Evolutionary conservation across 2,113 vertebrate species (phyloP).

Genomic region (Asarcornis scutulata): DNA sequence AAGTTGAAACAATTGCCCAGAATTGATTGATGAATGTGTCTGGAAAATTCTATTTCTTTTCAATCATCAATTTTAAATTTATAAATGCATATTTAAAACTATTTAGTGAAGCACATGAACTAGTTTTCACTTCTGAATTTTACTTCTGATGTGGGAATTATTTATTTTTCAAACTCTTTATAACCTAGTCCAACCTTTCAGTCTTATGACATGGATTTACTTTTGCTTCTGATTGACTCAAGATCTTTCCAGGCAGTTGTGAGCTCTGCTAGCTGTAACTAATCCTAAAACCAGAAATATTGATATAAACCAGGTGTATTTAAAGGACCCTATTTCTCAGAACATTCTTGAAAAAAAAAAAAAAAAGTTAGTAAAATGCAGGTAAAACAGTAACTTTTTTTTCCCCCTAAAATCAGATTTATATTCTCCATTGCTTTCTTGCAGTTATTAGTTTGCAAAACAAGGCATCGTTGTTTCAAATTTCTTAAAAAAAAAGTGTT

Average conservation of each 20-base stretch:
- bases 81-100: neutral
- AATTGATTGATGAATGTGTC: neutral
- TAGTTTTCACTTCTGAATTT: neutral
- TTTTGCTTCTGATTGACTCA: neutral
- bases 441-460: neutral
- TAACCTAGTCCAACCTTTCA: neutral
- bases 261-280: neutral
- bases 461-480: neutral
- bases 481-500: neutral
- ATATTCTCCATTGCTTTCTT: neutral
- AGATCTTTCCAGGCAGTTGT: neutral
- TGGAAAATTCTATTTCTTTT: neutral
- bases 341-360: neutral
- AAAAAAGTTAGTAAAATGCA: neutral
- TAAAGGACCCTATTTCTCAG: neutral
- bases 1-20: neutral
- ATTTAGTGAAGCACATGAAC: neutral
- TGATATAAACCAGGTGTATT: neutral
- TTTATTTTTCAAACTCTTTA: neutral
- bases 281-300: neutral
- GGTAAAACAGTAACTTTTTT: neutral
- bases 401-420: neutral
- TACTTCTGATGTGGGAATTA: neutral
- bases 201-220: neutral
- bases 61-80: neutral